phyloP scores from a whole-genome alignment of 2,888 invertebrate species.

The Creontiades dilutus region DNA sequence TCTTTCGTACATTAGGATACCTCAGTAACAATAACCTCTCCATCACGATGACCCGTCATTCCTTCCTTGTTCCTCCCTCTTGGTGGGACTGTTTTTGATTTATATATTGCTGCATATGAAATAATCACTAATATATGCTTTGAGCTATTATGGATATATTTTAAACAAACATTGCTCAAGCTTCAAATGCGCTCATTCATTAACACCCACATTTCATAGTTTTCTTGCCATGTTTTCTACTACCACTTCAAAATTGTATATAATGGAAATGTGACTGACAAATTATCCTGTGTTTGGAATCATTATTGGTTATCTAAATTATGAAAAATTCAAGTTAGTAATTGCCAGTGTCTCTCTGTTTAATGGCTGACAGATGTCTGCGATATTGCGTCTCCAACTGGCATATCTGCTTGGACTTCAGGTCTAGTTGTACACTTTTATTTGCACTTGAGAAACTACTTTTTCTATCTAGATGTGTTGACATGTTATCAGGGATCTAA shows the following conservation, averaged over 20 bases:
- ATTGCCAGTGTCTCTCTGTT: slow-evolving; percentile 74
- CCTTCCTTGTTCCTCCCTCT: slow-evolving; percentile 48
- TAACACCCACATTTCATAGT: slow-evolving; percentile 6
- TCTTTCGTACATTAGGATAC: neutral
- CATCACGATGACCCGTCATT: neutral
- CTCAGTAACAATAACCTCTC: neutral
- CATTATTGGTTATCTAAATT: slow-evolving; percentile 50
- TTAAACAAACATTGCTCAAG: neutral
- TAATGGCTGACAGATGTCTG: slow-evolving; percentile 75
- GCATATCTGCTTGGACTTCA: slow-evolving; percentile 76
- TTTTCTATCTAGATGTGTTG: slow-evolving; percentile 66
- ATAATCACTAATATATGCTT: neutral
- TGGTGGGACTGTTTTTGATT: slow-evolving; percentile 73
- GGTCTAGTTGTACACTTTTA: slow-evolving; percentile 72
- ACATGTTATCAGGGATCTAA: slow-evolving; percentile 44
- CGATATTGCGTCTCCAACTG: slow-evolving; percentile 75
- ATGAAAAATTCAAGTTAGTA: slow-evolving; percentile 64
- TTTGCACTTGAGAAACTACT: slow-evolving; percentile 61
- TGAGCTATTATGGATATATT: neutral
- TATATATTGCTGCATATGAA: neutral
- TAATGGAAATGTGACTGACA: slow-evolving; percentile 57
- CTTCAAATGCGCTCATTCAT: slow-evolving; percentile 11
- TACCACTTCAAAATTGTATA: neutral
- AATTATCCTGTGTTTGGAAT: slow-evolving; percentile 24
- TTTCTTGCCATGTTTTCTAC: neutral